These are phyloP conservation scores for Phenganax subtilis DNA, from an alignment of 92 coral and sea anemone genomes.

Conservation along the genomic window DNA sequence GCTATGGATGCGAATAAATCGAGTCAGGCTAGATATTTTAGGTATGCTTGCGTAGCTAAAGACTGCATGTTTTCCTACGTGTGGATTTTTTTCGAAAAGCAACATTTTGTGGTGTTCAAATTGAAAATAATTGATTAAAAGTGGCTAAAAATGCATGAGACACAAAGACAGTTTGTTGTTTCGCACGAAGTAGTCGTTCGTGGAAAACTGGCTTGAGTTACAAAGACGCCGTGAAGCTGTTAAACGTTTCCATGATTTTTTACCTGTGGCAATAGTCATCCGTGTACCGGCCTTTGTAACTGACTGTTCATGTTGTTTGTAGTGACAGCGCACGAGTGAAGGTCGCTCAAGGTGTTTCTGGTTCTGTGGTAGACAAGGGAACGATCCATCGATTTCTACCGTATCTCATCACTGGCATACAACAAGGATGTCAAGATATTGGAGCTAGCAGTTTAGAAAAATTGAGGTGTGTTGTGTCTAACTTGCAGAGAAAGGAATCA, in stretches of 20 bases:
- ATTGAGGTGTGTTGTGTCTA: slow-evolving; percentile 54
- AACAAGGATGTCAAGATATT: slow-evolving; percentile 96
- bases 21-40: slow-evolving; percentile 79
- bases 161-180: too few relatives aligned
- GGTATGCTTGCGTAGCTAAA: slow-evolving; percentile 46
- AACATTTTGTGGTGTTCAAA: too few relatives aligned
- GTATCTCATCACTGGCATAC: slow-evolving; percentile 80
- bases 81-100: not conserved
- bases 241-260: too few relatives aligned
- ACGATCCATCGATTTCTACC: slow-evolving; percentile 89
- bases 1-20: slow-evolving; percentile 86
- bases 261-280: too few relatives aligned
- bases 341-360: slow-evolving; percentile 98
- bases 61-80: not conserved
- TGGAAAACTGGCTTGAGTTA: too few relatives aligned
- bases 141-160: too few relatives aligned
- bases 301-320: not conserved
- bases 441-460: slow-evolving; percentile 82
- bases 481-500: not conserved
- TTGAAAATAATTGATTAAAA: too few relatives aligned
- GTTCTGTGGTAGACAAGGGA: slow-evolving; percentile 95
- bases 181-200: too few relatives aligned
- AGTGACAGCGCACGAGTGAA: slow-evolving; percentile 83
- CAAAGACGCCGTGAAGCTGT: too few relatives aligned
- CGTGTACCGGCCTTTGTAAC: too few relatives aligned